Conservation (phyloP, 2,113 vertebrate genomes). For the Mobula birostris region DNA sequence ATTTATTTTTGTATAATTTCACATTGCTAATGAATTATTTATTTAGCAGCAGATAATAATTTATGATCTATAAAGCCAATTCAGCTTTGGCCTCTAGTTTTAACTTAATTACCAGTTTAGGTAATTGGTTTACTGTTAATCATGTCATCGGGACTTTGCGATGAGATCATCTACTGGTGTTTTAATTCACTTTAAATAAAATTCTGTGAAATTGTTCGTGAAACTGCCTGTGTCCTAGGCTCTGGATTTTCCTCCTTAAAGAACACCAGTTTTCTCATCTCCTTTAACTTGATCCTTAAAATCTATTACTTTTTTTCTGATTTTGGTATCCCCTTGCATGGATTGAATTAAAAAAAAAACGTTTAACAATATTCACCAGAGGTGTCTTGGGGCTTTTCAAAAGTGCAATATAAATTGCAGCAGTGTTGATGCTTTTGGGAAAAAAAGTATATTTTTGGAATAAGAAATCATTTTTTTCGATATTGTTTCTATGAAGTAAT, state of each 20-base stretch:
- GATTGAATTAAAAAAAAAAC: not conserved
- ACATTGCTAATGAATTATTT: slow-evolving; percentile 25
- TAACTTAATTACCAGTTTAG: slow-evolving; percentile 23
- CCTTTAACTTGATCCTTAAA: not conserved
- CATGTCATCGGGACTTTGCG: not conserved
- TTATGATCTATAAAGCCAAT: not conserved
- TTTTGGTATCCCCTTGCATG: not conserved
- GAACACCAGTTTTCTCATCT: too few relatives aligned
- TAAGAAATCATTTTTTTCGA: too few relatives aligned
- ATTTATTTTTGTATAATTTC: slow-evolving; percentile 5
- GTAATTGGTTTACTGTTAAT: not conserved
- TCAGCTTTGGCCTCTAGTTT: not conserved
- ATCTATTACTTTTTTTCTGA: not conserved
- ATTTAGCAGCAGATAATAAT: not conserved
- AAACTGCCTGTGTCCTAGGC: not conserved
- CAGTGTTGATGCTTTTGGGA: too few relatives aligned
- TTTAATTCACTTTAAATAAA: not conserved
- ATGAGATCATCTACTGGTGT: not conserved
- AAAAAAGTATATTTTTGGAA: too few relatives aligned
- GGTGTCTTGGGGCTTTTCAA: too few relatives aligned
- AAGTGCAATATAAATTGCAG: too few relatives aligned
- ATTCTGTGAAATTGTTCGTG: not conserved
- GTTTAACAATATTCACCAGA: not conserved
- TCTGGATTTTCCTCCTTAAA: not conserved
- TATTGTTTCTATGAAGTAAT: too few relatives aligned